phyloP scores from a whole-genome alignment of 2,797 vertebrate genomes.

The Euphonia xanthogaster region DNA sequence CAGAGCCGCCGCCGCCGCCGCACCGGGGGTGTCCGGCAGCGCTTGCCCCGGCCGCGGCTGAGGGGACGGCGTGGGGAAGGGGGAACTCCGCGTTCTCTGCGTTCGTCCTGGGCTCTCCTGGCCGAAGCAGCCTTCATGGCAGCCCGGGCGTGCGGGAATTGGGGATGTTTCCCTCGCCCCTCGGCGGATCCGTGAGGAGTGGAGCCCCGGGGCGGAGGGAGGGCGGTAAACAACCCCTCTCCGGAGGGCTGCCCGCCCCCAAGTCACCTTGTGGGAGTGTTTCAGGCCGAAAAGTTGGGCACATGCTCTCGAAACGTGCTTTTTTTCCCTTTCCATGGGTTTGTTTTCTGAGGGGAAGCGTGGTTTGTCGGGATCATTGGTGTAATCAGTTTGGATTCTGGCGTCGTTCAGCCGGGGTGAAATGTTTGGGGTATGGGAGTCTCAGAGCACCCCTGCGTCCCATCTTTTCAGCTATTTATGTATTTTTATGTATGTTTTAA shows the following conservation, averaged over 20 bases:
- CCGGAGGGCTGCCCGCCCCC: not conserved
- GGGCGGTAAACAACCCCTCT: not conserved
- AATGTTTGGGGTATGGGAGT: not conserved
- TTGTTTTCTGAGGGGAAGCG: fast-evolving
- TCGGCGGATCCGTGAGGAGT: not conserved
- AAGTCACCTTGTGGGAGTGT: constrained; percentile 10
- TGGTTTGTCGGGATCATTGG: fast-evolving
- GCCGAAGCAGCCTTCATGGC: no score
- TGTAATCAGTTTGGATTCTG: not conserved
- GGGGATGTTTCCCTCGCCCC: fast-evolving
- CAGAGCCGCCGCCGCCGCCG: not conserved
- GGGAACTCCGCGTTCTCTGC: not conserved
- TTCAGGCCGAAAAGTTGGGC: constrained; percentile 23
- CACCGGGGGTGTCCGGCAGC: not conserved
- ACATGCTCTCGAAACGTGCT: not conserved
- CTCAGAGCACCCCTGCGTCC: not conserved
- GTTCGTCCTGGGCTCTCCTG: not conserved
- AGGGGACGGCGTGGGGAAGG: not conserved
- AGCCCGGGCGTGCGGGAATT: not conserved
- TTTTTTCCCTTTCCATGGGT: fast-evolving
- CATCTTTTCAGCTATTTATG: no score
- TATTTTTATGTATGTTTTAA: not conserved
- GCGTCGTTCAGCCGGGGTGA: not conserved
- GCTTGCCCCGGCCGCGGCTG: not conserved
- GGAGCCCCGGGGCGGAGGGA: not conserved